A percentile compares a stretch with the other conserved stretches of the same genome.
Conservation (phyloP, 2,888 invertebrate species). For the Rapana venosa region DNA sequence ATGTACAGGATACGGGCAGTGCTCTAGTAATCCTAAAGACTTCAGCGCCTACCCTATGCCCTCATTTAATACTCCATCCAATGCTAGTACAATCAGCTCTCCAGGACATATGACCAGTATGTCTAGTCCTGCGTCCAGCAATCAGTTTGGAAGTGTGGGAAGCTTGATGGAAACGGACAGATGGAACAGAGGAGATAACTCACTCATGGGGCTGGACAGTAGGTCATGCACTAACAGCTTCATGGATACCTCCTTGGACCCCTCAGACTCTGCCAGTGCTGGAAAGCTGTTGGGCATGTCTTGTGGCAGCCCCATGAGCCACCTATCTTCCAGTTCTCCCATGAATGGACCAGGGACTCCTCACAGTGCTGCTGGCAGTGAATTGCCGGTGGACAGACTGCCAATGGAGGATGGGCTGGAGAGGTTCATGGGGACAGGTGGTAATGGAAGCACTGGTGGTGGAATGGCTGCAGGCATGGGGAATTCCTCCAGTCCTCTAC, state of each 20-base stretch:
- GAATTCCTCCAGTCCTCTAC: neutral
- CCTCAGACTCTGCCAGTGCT: neutral
- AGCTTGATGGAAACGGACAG: constrained; percentile 12
- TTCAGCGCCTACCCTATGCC: neutral
- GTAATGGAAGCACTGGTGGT: neutral
- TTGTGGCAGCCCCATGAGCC: neutral
- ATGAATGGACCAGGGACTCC: neutral
- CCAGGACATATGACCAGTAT: neutral
- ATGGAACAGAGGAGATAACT: neutral
- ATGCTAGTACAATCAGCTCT: neutral
- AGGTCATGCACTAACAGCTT: neutral
- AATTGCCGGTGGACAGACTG: neutral
- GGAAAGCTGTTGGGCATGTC: neutral
- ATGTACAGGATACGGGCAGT: neutral
- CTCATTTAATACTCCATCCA: neutral
- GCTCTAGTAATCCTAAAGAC: neutral
- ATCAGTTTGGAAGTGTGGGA: neutral
- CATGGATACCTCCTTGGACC: neutral
- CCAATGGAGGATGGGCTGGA: neutral
- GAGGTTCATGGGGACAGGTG: constrained; percentile 9
- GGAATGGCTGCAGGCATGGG: neutral
- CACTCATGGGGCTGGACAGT: neutral
- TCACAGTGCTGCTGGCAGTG: neutral
- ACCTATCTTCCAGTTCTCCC: neutral
- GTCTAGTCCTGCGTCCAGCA: neutral